Evolutionary conservation across 2,797 vertebrate genomes (phyloP), one percentile per base, ranked within the genome.

Genomic region (Cyclopterus lumpus): DNA sequence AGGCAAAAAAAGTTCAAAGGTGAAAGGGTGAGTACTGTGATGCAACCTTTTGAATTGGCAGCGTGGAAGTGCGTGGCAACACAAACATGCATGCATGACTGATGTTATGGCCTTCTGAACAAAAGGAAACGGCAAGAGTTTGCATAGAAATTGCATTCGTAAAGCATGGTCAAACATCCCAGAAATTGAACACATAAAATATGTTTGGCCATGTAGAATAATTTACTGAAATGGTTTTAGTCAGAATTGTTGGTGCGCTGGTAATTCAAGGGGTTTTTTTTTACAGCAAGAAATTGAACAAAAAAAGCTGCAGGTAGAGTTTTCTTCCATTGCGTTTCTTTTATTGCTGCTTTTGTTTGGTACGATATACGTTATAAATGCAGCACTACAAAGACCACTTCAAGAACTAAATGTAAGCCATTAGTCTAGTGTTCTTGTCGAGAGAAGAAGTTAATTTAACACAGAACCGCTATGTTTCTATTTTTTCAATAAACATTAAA

Each of bases 1-100:
- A 60, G 97, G 97, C 93, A 99, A 99, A 94, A 99, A 99, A 86
- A 96, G 97, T 88, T 98, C 97, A 63, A 99, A 98, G 91, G 97
- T 98, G 87, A 99, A 99, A 95, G 97, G 97, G 97, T 99, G 91
- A 96, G 96, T 88, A 44, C 38, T 49, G 44, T 59, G 42, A 24
- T 34, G 3, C 61, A 61, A 58, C 8, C 12, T 61, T 46, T 40
- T 72, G 22, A 73, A 1, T 60, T 62, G 22, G 8, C 11, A 36
- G 22, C 26, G 1, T 16, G 9, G 40, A 51, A 6, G 20, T n/a
- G 1, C 32, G 53, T 49, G 48, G 10, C 40, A 40, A 0, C 18
- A 36, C 32, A 14, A 18, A 53, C 3, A 14, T 26, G 18, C 32
- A 49, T 5, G 1, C 16, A 46, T 51, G 38, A 74, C 53, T 53